Conservation (phyloP, 2,888 invertebrate genomes). For the Scaeva pyrastri region DNA sequence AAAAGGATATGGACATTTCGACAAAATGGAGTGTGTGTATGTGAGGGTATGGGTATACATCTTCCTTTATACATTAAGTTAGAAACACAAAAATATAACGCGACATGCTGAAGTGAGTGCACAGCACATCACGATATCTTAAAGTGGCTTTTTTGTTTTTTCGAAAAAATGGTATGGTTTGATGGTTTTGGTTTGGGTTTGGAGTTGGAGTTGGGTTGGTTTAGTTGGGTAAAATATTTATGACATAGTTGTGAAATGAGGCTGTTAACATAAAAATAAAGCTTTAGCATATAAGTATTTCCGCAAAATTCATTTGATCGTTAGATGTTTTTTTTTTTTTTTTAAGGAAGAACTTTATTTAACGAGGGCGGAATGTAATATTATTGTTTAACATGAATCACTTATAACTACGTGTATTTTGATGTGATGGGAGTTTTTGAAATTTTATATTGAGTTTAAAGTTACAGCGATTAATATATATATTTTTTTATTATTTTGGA, state of each 20-base stretch:
- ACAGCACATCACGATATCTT: slow-evolving; percentile 3
- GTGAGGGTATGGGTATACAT: neutral
- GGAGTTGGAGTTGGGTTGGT: no score
- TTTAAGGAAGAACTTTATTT: neutral
- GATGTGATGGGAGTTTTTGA: no score
- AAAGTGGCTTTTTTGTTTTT: slow-evolving; percentile 19
- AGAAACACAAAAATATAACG: slow-evolving; percentile 22
- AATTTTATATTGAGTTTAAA: no score
- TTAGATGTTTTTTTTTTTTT: slow-evolving; percentile 19
- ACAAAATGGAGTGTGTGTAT: slow-evolving; percentile 8
- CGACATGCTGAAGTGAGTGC: slow-evolving; percentile 1
- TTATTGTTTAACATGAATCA: neutral
- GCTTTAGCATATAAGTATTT: slow-evolving; percentile 58
- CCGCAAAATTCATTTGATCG: slow-evolving; percentile 60
- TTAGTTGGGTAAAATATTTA: slow-evolving; percentile 42
- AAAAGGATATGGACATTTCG: slow-evolving; percentile 57
- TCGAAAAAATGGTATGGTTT: slow-evolving; percentile 35
- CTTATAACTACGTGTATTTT: no score
- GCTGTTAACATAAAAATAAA: slow-evolving; percentile 67
- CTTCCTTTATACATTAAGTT: slow-evolving; percentile 19
- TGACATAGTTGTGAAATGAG: slow-evolving; percentile 55
- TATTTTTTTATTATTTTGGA: no score
- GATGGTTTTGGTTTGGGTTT: neutral
- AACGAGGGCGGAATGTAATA: neutral
- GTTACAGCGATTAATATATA: no score